Evolutionary conservation across 92 coral and sea anemone genomes (phyloP), one percentile per base, ranked within the genome.

Genomic region (Epizoanthus ramosus): DNA sequence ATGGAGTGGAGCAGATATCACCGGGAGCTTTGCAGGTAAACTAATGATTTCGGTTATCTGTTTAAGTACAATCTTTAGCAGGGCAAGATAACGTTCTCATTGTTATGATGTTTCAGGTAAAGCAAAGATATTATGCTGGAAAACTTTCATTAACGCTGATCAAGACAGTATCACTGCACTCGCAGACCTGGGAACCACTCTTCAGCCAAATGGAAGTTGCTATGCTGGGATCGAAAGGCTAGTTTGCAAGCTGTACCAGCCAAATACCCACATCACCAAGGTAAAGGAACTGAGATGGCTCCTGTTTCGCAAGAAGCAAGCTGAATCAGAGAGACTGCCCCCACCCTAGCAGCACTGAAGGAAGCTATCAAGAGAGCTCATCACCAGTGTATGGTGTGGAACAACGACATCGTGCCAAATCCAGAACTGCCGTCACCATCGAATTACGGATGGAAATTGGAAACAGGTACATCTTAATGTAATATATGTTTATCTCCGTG

Each of bases 361-460:
- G 39, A 72, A 23, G 63, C 80, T 22, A 80, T 87, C 58, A 64
- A 63, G 47, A 61, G 84, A 25, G 89, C 87, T 16, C 87, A 85
- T 68, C 66, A 88, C 79, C 91, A 82, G 84, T 63, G 54, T 23
- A 80, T 87, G 75, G 84, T 87, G 84, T 87, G 87, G 91, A 67
- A 80, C 76, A 59, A 13, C 33, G 68, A 80, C 73, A 52, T 3
- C 35, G 67, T 68, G 16, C 39, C 60, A 12, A 80, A 80, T 59
- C 84, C 73, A 13, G 73, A 65, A 3, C 52, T 77, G 13, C 83
- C 83, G 10, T 77, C 71, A n/a, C 70, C 83, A 31, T n/a, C 58
- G 17, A 4, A 17, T 19, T 77, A 57, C 28, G 70, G 71, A 28
- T 77, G 83, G 83, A 16, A 4, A 43, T 0, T 73, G 18, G 83